A percentile compares a stretch with the other conserved stretches of the same genome.
These are phyloP conservation scores for Catharus bicknelli DNA, from an alignment of 2,113 vertebrate species.

Conservation along the genomic window DNA sequence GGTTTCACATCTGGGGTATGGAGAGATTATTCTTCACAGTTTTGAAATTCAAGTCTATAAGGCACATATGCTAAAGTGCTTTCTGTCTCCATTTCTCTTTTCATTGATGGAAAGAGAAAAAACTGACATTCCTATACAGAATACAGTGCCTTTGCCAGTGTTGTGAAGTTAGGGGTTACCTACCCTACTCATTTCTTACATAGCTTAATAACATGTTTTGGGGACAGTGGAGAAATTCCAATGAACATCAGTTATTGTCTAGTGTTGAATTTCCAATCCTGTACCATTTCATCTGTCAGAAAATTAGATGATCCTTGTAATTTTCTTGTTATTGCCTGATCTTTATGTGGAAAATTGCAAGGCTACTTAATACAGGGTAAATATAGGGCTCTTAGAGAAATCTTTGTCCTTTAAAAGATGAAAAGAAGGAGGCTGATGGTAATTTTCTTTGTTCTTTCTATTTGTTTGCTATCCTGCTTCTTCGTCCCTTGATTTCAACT, in stretches of 20 bases:
- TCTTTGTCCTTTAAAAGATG: not conserved
- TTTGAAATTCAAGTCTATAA: not conserved
- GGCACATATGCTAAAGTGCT: not conserved
- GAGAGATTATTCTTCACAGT: not conserved
- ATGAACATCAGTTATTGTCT: not conserved
- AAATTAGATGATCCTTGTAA: conserved; percentile 19
- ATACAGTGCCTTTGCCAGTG: not conserved
- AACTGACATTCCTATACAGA: not conserved
- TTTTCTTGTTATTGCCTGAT: conserved; percentile 33
- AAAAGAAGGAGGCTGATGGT: not conserved
- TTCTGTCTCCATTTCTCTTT: not conserved
- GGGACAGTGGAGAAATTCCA: not conserved
- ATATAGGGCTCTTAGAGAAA: not conserved
- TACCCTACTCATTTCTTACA: not conserved
- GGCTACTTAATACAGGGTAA: not conserved
- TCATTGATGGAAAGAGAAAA: not conserved
- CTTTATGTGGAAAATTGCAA: conserved; percentile 11
- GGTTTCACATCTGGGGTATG: not conserved
- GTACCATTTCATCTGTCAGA: not conserved
- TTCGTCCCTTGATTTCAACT: not conserved
- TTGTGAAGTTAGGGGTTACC: not conserved
- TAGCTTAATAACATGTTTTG: not conserved
- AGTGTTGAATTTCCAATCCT: not conserved
- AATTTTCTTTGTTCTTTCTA: not conserved
- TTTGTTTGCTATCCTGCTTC: not conserved